Evolutionary conservation across 2,888 invertebrate species (phyloP).

Genomic region (Creontiades dilutus): DNA sequence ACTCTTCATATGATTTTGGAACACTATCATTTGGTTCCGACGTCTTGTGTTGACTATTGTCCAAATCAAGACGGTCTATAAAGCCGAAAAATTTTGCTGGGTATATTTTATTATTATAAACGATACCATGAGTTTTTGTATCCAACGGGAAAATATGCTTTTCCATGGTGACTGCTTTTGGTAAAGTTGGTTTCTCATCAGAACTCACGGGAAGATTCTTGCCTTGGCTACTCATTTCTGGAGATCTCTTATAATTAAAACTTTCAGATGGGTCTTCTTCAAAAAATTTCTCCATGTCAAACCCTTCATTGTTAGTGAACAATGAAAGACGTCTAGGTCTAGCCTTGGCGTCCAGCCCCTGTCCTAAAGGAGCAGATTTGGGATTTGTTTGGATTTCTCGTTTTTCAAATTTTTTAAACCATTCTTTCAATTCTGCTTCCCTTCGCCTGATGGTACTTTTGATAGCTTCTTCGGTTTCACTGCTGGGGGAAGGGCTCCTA

Average conservation of each 20-base stretch:
- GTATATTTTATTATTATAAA: constrained; percentile 72
- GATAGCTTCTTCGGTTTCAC: constrained; percentile 33
- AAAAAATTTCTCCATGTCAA: constrained; percentile 63
- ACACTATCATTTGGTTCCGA: neutral
- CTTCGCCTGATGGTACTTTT: constrained; percentile 55
- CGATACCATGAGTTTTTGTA: constrained; percentile 71
- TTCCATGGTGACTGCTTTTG: neutral
- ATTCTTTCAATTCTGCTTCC: constrained; percentile 64
- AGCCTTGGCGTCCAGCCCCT: constrained; percentile 19
- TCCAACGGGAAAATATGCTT: constrained; percentile 71
- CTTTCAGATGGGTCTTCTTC: constrained; percentile 48
- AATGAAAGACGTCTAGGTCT: constrained; percentile 70
- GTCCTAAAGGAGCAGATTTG: neutral
- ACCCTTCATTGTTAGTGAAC: constrained; percentile 65
- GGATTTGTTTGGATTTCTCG: constrained; percentile 23
- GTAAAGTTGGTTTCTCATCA: neutral
- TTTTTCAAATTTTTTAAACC: constrained; percentile 67
- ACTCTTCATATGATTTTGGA: neutral
- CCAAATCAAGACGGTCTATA: constrained; percentile 5
- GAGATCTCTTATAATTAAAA: constrained; percentile 59
- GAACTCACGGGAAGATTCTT: neutral
- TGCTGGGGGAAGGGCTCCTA: neutral
- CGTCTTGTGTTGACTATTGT: neutral
- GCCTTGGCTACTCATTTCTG: constrained; percentile 13
- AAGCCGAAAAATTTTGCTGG: constrained; percentile 72